Evolutionary conservation across 2,797 vertebrate species (phyloP), one percentile per base, ranked within the genome.

Genomic region (Phrynocephalus vlangalii): DNA sequence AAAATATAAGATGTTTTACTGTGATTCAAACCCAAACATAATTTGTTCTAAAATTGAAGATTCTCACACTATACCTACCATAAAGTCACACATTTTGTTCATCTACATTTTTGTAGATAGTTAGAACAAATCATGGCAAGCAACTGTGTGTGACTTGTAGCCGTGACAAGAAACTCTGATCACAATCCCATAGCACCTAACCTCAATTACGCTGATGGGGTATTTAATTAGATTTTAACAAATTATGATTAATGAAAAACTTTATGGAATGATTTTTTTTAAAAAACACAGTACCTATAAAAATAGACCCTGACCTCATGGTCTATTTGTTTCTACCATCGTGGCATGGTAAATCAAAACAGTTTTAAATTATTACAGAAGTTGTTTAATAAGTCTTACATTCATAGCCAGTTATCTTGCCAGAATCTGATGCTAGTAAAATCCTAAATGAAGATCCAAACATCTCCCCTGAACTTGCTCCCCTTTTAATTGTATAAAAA

Each of bases 361-460:
- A 77, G 24, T 28, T 18, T 15, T 52, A 85, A 18, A 13, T 48
- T 80, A 87, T 83, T 71, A 75, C 38, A 80, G 66, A 18, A 73
- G 33, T 50, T 15, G 11, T 85, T 90, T 83, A 79, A 86, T 82
- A 67, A 71, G 44, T 5, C 73, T 81, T 77, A 88, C 68, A 66
- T 75, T 86, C 82, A 86, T 9, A 83, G 78, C 73, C 52, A 82
- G 60, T 9, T 50, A 86, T 33, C 82, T 33, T 88, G 63, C 26
- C 70, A 86, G 26, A 50, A 91, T 79, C 71, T 26, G 30, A 1
- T 22, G 56, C 16, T 63, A 52, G 76, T 83, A 92, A 93, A 89
- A 88, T 90, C 86, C 88, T 82, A 80, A 87, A 48, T 84, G 28
- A 70, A 76, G 82, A 67, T 89, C 73, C 86, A 84, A 86, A 90